Evolutionary conservation across 2,113 vertebrate genomes (phyloP), one percentile per base, ranked within the genome.

Genomic region (Psilopsiagon aurifrons): DNA sequence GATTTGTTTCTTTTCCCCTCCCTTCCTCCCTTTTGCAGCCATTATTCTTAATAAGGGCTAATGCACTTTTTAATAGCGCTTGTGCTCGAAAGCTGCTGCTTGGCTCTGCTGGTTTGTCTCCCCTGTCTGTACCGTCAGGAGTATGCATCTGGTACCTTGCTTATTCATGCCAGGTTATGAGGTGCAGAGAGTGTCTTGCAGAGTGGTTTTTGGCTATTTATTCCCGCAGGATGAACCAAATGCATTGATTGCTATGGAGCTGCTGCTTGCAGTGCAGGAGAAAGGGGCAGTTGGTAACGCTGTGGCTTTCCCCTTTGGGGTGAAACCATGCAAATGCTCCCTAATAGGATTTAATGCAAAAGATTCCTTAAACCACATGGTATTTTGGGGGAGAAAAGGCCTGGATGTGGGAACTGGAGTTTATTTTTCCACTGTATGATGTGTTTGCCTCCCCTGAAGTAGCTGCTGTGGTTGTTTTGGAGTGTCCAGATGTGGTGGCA

Each of bases 131-230:
- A 68, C 88, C 39, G 5, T 77, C 83, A 37, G 92, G 63, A 64
- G 33, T 1, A 13, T 86, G 73, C 69, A 23, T 71, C 92, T 92
- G 60, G 37, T 62, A 73, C 94, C 93, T 81, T 74, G 86, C 89
- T 94, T 92, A 69, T 93, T 96, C 94, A 77, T 59, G 90, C 90
- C 67, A 64, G 49, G 24, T 68, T 75, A n/a, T 6, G 27, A 83
- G 92, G 82, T 55, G 74, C 79, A 29, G 73, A 24, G 67, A 51
- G 82, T 47, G 68, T 64, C 78, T 92, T 2, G 29, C 88, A 31
- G 76, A 67, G 90, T 4, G 0, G 20, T 88, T 83, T 62, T 44
- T 67, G 13, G 49, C 91, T 44, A 18, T 8, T 83, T 46, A 67
- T 83, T 85, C 43, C 81, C 2, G 0, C 37, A 29, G 75, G 75